Conservation (phyloP, 2,888 invertebrate species). For the Dusona sp. region DNA sequence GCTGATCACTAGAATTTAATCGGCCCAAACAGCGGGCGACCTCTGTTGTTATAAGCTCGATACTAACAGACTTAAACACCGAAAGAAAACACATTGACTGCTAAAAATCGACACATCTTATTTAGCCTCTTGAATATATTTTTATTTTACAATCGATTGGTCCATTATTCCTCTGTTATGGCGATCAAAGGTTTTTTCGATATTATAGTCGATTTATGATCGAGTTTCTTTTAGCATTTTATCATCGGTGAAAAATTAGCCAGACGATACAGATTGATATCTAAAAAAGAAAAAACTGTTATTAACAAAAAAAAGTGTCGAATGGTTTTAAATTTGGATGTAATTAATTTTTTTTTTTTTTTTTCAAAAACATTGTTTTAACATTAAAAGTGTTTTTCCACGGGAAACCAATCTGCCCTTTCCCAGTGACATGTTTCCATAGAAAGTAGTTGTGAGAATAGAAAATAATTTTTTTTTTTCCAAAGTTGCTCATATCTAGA, state of each 20-base stretch:
- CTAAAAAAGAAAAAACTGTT: background rate
- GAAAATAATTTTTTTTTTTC: no score
- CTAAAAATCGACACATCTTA: background rate
- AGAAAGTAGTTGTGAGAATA: background rate
- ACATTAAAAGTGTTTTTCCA: background rate
- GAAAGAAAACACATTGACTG: background rate
- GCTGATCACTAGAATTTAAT: constrained; percentile 28
- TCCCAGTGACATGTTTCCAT: background rate
- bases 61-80: background rate
- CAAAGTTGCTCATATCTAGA: no score
- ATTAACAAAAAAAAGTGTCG: background rate
- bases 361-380: no score
- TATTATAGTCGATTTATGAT: no score
- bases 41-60: constrained; percentile 29
- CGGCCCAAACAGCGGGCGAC: constrained; percentile 16
- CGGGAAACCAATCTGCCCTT: background rate
- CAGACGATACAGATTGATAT: background rate
- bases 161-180: no score
- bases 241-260: background rate
- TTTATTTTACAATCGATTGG: background rate
- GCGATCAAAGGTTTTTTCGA: no score
- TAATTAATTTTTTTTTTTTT: background rate
- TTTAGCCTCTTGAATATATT: background rate
- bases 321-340: background rate
- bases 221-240: background rate